Conservation (phyloP, 2,888 invertebrate species). For the Julus scanicus region DNA sequence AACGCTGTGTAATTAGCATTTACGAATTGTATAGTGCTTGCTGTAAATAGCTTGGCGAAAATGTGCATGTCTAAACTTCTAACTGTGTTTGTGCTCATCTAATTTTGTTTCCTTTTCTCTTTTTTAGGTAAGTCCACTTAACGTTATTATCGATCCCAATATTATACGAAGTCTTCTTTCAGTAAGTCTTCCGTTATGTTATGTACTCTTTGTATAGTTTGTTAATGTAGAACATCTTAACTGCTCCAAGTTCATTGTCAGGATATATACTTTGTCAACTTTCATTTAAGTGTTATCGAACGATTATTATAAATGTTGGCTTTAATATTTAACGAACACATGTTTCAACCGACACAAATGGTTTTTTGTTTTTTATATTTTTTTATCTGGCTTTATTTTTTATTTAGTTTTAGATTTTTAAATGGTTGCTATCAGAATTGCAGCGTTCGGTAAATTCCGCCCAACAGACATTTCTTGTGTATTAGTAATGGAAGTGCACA, state of each 20-base stretch:
- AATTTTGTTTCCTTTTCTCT: neutral
- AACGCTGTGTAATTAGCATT: no score
- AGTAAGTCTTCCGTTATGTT: neutral
- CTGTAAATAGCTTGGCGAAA: neutral
- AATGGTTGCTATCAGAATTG: neutral
- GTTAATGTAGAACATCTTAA: neutral
- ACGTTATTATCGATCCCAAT: neutral
- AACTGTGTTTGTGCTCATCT: neutral
- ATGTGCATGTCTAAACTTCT: neutral
- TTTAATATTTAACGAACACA: no score
- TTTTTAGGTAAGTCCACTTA: conserved; percentile 5
- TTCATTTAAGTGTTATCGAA: neutral
- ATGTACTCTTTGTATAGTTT: no score
- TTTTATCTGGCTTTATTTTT: neutral
- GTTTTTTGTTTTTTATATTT: no score
- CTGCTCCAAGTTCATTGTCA: neutral
- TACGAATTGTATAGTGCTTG: neutral
- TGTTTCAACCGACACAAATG: no score
- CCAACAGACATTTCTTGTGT: neutral
- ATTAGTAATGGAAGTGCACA: neutral
- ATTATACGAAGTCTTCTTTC: neutral
- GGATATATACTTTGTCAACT: neutral
- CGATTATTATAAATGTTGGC: no score
- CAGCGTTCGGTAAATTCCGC: neutral
- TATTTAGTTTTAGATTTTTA: neutral